phyloP scores from a whole-genome alignment of 2,113 vertebrate genomes.

The Ictalurus furcatus region DNA sequence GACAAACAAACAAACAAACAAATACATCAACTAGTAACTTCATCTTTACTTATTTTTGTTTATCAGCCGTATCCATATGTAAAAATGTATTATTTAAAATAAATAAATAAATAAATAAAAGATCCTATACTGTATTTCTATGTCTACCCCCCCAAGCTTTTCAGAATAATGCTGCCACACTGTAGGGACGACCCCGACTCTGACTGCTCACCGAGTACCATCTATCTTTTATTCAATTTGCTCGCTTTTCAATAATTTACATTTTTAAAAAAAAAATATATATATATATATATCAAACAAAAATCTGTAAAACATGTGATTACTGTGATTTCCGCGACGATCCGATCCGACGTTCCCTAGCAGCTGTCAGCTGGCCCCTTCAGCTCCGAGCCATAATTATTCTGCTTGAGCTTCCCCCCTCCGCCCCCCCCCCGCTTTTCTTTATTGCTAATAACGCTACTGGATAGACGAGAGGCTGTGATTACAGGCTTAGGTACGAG shows the following conservation, averaged over 20 bases:
- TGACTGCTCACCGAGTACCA: neutral
- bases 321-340: neutral
- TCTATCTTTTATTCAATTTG: neutral
- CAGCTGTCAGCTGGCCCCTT: slow-evolving; percentile 45
- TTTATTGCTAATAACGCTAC: slow-evolving; percentile 3
- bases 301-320: neutral
- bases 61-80: too few species aligned
- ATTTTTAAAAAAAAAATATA: neutral
- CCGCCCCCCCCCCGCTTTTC: too few species aligned
- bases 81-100: too few species aligned
- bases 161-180: neutral
- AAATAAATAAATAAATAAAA: too few species aligned
- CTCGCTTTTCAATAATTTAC: neutral
- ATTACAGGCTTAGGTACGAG: slow-evolving; percentile 24
- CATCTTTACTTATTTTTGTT: too few species aligned
- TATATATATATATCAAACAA: neutral
- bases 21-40: too few species aligned
- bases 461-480: slow-evolving; percentile 19
- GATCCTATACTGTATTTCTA: too few species aligned
- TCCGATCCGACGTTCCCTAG: neutral
- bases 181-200: neutral
- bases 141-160: too few species aligned
- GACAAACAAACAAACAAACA: too few species aligned
- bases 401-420: neutral
- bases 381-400: slow-evolving; percentile 29